phyloP scores from a whole-genome alignment of 2,888 invertebrate genomes.

The Cryptocephalus moraei region DNA sequence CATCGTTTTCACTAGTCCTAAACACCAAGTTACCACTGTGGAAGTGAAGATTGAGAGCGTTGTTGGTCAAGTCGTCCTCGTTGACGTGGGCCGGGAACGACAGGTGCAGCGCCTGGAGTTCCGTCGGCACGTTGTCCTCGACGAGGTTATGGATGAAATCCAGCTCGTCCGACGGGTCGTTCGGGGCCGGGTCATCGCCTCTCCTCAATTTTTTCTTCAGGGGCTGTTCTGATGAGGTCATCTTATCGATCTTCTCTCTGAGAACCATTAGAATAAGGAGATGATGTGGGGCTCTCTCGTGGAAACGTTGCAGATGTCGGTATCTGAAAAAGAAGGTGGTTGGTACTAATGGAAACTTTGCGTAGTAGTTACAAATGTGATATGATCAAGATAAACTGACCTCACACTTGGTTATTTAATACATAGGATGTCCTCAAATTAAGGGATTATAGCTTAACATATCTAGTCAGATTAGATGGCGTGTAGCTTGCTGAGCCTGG shows the following conservation, averaged over 20 bases:
- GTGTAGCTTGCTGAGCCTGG: no score
- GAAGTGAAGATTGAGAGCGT: slow-evolving; percentile 25
- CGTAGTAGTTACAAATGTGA: no score
- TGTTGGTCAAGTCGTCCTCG: slow-evolving; percentile 30
- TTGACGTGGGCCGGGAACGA: slow-evolving; percentile 29
- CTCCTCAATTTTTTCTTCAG: slow-evolving; percentile 75
- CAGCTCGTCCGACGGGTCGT: slow-evolving; percentile 41
- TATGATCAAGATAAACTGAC: no score
- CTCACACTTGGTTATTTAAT: no score
- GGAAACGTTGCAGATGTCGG: background rate
- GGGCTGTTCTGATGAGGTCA: slow-evolving; percentile 67
- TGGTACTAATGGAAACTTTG: no score
- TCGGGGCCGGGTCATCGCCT: slow-evolving; percentile 43
- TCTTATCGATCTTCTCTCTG: slow-evolving; percentile 47
- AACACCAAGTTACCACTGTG: slow-evolving; percentile 20
- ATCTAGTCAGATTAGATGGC: no score
- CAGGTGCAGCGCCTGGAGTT: slow-evolving; percentile 30
- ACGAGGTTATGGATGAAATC: slow-evolving; percentile 43
- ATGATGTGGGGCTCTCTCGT: background rate
- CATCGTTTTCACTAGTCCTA: slow-evolving; percentile 20
- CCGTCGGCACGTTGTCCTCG: slow-evolving; percentile 33
- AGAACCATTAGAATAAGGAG: slow-evolving; percentile 49
- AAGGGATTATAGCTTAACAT: no score
- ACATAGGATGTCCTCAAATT: no score
- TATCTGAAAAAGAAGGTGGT: background rate